These are phyloP conservation scores for Muscicapa striata DNA, from an alignment of 2,797 vertebrate species.

Conservation along the genomic window DNA sequence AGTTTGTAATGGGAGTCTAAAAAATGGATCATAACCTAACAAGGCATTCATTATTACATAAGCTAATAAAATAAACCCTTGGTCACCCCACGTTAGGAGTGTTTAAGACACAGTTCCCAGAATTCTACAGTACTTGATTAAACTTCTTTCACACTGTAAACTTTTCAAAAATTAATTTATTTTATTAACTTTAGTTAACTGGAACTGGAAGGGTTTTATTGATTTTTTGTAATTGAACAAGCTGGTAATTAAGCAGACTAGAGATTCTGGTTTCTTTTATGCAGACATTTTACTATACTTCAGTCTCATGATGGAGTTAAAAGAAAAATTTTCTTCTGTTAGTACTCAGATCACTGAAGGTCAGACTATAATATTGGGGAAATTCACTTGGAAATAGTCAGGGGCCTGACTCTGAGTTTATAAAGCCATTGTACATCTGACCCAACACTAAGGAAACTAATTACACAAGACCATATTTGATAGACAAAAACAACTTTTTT, in stretches of 20 bases:
- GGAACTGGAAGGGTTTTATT: background rate
- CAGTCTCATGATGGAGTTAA: background rate
- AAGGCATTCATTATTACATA: background rate
- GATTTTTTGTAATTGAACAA: background rate
- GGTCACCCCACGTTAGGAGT: background rate
- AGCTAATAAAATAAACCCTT: background rate
- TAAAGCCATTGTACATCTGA: background rate
- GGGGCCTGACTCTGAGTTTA: background rate
- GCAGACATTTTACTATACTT: background rate
- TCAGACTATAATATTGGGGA: background rate
- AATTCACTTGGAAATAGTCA: background rate
- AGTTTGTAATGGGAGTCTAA: background rate
- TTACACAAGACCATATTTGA: background rate
- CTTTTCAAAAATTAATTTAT: background rate
- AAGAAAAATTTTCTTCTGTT: background rate
- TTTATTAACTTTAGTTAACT: background rate
- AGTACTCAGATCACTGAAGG: background rate
- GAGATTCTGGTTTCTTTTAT: background rate
- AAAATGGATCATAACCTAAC: background rate
- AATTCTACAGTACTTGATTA: background rate
- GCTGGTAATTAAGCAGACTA: background rate
- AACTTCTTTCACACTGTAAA: background rate
- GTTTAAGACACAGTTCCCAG: background rate
- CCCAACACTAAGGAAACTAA: background rate
- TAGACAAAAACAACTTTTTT: background rate